Percentiles rank a stretch among this genome's conserved stretches.
Evolutionary conservation across 1,140 invertebrate species (phyloP).

Genomic region (Ceratina japonica): DNA sequence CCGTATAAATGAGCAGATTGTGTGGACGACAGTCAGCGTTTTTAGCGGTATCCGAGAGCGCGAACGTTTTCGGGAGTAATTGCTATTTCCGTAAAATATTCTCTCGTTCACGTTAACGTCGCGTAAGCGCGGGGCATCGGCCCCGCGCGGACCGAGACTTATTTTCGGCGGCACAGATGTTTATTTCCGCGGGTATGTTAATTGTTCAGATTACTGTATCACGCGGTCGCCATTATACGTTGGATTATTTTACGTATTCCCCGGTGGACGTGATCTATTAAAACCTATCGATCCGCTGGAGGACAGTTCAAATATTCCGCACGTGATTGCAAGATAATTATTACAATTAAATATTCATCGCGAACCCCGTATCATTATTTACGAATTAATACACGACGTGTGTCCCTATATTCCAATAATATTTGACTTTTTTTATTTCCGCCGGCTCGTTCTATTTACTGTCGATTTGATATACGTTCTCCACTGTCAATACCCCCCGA

Average conservation of each 20-base stretch:
- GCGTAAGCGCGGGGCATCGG: neutral
- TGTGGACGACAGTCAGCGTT: neutral
- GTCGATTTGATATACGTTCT: too few species aligned
- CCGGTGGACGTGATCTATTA: too few species aligned
- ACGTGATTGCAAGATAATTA: neutral
- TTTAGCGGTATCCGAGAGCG: neutral
- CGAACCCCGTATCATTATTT: neutral
- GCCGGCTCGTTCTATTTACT: neutral
- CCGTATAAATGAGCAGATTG: neutral
- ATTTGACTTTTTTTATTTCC: neutral
- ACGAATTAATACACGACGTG: neutral
- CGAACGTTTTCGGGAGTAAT: neutral
- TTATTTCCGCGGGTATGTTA: too few species aligned
- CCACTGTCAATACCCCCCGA: too few species aligned
- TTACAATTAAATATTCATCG: neutral
- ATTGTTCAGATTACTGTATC: too few species aligned
- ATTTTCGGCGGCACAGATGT: neutral
- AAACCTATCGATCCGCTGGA: neutral
- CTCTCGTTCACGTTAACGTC: neutral
- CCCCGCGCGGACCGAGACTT: neutral
- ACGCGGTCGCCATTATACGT: too few species aligned
- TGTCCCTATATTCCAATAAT: neutral
- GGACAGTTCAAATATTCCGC: neutral
- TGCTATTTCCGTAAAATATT: neutral
- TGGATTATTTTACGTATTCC: too few species aligned